Conservation (phyloP, 1,140 invertebrate species). For the Armadillidium nasatum region DNA sequence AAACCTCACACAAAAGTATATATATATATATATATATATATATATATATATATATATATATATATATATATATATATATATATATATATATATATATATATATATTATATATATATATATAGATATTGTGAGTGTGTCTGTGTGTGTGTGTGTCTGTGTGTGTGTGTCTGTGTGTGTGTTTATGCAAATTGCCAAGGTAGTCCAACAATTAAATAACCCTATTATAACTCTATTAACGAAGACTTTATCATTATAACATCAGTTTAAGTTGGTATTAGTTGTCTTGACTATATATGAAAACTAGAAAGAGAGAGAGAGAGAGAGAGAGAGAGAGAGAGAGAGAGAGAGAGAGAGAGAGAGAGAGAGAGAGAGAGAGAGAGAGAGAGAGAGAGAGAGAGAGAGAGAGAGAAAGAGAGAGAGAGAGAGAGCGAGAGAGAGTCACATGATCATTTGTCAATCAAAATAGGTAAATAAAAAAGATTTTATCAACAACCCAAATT, state of each 20-base stretch:
- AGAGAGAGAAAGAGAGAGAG: not conserved
- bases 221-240: too few relatives aligned
- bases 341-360: slow-evolving; percentile 12
- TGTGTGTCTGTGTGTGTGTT: not conserved
- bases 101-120: too few relatives aligned
- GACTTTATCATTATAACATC: too few relatives aligned
- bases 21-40: not conserved
- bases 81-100: not conserved
- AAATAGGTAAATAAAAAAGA: too few relatives aligned
- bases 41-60: too few relatives aligned
- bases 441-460: too few relatives aligned
- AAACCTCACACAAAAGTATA: not conserved
- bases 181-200: too few relatives aligned
- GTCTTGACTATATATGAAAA: not conserved
- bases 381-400: not conserved
- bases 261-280: too few relatives aligned
- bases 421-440: not conserved
- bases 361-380: not conserved
- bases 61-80: not conserved
- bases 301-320: too few relatives aligned
- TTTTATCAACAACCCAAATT: too few relatives aligned
- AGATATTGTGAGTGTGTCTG: not conserved
- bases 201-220: too few relatives aligned
- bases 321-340: slow-evolving; percentile 10
- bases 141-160: not conserved